phyloP scores from a whole-genome alignment of 2,797 vertebrate genomes.

The Gambelia wislizenii region DNA sequence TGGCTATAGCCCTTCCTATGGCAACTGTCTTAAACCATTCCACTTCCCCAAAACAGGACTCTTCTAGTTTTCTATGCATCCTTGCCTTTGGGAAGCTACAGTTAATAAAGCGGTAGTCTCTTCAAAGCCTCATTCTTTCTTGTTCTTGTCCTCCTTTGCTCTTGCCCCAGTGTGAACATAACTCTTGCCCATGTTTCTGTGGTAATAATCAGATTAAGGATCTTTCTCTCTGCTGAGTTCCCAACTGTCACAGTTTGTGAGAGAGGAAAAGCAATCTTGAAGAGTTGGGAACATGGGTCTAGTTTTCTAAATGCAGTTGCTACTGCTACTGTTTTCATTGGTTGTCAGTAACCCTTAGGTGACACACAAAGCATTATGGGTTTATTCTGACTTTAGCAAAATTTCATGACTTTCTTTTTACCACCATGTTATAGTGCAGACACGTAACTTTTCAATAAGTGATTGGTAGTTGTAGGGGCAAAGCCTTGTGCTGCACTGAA shows the following conservation, averaged over 20 bases:
- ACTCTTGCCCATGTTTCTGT: neutral
- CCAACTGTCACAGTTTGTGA: too few relatives aligned
- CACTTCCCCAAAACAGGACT: too few relatives aligned
- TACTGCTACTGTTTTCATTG: neutral
- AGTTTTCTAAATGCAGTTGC: neutral
- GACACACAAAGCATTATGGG: neutral
- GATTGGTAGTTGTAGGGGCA: too few relatives aligned
- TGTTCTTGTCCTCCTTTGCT: neutral
- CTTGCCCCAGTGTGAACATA: neutral
- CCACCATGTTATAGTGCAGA: neutral
- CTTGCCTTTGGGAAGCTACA: neutral
- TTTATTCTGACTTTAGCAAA: neutral
- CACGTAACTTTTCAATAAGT: neutral
- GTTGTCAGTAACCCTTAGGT: neutral
- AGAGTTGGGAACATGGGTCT: neutral
- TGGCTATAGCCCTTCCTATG: neutral
- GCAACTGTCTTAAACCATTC: neutral
- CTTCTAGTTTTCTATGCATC: neutral
- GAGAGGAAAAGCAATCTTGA: neutral
- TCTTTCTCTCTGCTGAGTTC: neutral
- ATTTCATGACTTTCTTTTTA: neutral
- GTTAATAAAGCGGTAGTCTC: neutral
- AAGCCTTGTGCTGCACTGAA: neutral
- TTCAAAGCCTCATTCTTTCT: neutral
- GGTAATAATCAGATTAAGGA: neutral